These are phyloP conservation scores for Tapera naevia DNA, from an alignment of 2,797 vertebrate genomes.

Conservation along the genomic window DNA sequence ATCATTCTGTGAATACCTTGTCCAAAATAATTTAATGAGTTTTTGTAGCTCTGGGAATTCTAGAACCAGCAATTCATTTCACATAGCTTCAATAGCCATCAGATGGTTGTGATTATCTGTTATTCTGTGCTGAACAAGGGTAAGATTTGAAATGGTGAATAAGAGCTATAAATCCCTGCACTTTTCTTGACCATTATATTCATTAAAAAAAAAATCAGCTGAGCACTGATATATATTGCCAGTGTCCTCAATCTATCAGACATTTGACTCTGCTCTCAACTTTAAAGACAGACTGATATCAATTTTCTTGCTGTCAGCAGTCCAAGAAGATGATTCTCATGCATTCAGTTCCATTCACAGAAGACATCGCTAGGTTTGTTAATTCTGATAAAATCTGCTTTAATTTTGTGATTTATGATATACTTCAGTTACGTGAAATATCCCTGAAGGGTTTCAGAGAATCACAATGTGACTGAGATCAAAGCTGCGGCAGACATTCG, in stretches of 20 bases:
- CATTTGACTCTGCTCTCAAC: constrained; percentile 16
- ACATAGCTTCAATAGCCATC: constrained; percentile 2
- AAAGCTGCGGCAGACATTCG: neutral
- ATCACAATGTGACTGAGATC: neutral
- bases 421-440: neutral
- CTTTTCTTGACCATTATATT: constrained; percentile 35
- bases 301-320: constrained; percentile 17
- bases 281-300: neutral
- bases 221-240: constrained; percentile 10
- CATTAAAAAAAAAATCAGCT: neutral
- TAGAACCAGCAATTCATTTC: neutral
- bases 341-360: constrained; percentile 12
- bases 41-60: constrained; percentile 26
- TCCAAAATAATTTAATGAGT: constrained; percentile 13
- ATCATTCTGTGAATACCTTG: neutral
- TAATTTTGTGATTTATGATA: constrained; percentile 16
- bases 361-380: neutral
- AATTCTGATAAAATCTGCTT: constrained; percentile 48
- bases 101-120: constrained; percentile 18
- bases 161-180: constrained; percentile 32
- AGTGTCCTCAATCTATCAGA: neutral
- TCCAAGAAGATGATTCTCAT: neutral
- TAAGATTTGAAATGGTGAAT: constrained; percentile 30
- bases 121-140: constrained; percentile 20
- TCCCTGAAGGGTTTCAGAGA: neutral